Evolutionary conservation across 2,888 invertebrate genomes (phyloP), one percentile per base, ranked within the genome.

Genomic region (Vandiemenella viatica): DNA sequence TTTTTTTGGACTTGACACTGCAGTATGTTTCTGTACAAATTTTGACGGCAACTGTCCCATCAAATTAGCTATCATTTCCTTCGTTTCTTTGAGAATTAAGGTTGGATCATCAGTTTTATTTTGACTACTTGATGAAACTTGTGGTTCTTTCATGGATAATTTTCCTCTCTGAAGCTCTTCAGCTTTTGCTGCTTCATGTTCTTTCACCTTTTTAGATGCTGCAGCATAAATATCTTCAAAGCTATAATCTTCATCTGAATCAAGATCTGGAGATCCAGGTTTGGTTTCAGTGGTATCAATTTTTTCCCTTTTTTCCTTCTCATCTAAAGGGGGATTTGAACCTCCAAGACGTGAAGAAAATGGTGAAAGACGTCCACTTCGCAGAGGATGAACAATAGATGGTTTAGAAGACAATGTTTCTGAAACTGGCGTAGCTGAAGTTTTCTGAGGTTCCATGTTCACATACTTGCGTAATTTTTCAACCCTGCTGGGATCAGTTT

Each of bases 201-300:
- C 79, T 55, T 73, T 77, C 0, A 85, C 78, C 60, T 83, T 85
- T 58, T 79, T 77, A 1, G 79, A 79, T 0, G 80, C 85, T 0
- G 82, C 82, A 62, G 82, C 77, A 57, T 83, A 82, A 40, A 85
- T 83, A 63, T 88, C 88, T 56, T 86, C 85, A 54, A 82, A 84
- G n/a, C 80, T 77, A 58, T 88, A 88, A 60, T 87, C 86, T 58
- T 86, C 86, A 50, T 83, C 84, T 55, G 77, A 73, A 46, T 75
- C 78, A 19, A 51, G 46, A 1, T 82, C 75, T n/a, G 76, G 72
- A 50, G 77, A 74, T 20, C 76, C 62, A 1, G 61, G 58, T 23
- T 62, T 63, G 1, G 62, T 61, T 4, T 63, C 61, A 6, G 57
- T 53, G 18, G 53, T 59, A n/a, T n/a, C n/a, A n/a, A n/a, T n/a